Conservation (phyloP, 2,113 vertebrate species). For the Carettochelys insculpta region DNA sequence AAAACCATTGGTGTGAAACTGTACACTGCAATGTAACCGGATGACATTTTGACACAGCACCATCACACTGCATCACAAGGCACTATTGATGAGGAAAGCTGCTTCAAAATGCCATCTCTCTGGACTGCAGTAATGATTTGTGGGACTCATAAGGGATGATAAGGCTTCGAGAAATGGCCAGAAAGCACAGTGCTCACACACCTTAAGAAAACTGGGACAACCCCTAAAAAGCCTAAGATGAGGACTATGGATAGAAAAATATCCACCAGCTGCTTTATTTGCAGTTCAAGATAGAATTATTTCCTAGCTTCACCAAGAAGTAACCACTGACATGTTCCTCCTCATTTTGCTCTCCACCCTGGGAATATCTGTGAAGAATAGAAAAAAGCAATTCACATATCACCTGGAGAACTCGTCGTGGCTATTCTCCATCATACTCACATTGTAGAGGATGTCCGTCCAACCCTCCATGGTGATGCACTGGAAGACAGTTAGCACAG, state of each 20-base stretch:
- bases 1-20: background rate
- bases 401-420: background rate
- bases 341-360: background rate
- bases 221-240: background rate
- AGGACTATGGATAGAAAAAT: rapidly evolving
- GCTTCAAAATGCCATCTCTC: background rate
- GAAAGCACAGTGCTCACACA: background rate
- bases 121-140: rapidly evolving
- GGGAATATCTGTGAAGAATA: no score
- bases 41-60: background rate
- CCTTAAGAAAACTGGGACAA: background rate
- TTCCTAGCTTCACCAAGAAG: background rate
- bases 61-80: background rate
- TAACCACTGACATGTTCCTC: background rate
- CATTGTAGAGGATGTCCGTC: constrained; percentile 96
- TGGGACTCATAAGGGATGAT: background rate
- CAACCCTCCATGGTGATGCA: constrained; percentile 99
- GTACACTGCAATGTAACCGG: background rate
- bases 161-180: background rate
- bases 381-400: rapidly evolving
- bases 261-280: rapidly evolving
- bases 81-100: rapidly evolving
- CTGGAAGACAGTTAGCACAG: constrained; percentile 95
- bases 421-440: constrained; percentile 72
- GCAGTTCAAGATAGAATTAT: background rate